These are phyloP conservation scores for Mystacides longicornis DNA, from an alignment of 2,888 invertebrate species.

Conservation along the genomic window DNA sequence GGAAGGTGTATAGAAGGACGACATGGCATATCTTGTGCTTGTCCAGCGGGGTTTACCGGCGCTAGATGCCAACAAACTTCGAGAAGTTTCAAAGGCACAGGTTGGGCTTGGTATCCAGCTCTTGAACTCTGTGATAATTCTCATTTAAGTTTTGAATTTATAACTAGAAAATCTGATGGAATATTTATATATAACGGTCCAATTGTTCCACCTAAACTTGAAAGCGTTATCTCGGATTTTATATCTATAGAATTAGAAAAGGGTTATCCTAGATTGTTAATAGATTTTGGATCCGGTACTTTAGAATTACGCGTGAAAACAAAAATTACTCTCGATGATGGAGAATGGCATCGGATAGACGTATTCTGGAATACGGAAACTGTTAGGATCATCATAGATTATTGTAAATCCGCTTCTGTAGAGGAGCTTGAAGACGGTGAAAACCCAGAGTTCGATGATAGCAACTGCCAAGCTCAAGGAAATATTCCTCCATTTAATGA, in stretches of 20 bases:
- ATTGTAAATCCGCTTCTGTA: constrained; percentile 39
- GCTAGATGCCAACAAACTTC: constrained; percentile 54
- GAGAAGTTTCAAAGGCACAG: constrained; percentile 47
- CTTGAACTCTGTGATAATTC: constrained; percentile 50
- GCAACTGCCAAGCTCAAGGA: constrained; percentile 41
- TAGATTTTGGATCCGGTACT: constrained; percentile 49
- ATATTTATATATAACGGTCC: constrained; percentile 56
- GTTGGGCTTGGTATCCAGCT: constrained; percentile 54
- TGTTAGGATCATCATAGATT: constrained; percentile 46
- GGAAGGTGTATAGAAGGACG: constrained; percentile 69
- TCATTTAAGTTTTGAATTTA: constrained; percentile 50
- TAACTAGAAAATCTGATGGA: constrained; percentile 45
- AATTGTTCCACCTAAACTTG: constrained; percentile 38
- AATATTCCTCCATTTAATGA: constrained; percentile 47
- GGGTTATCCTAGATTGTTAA: constrained; percentile 43
- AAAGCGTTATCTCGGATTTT: constrained; percentile 41
- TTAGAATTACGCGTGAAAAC: constrained; percentile 34
- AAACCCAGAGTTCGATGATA: constrained; percentile 38
- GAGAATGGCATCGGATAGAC: constrained; percentile 54
- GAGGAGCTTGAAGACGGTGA: constrained; percentile 39
- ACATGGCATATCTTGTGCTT: constrained; percentile 53
- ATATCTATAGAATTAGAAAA: constrained; percentile 47
- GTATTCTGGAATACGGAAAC: constrained; percentile 47
- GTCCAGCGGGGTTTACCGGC: constrained; percentile 48
- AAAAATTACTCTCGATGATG: constrained; percentile 43